These are phyloP conservation scores for Clarias magur DNA, from an alignment of 2,113 vertebrate genomes.

Conservation along the genomic window DNA sequence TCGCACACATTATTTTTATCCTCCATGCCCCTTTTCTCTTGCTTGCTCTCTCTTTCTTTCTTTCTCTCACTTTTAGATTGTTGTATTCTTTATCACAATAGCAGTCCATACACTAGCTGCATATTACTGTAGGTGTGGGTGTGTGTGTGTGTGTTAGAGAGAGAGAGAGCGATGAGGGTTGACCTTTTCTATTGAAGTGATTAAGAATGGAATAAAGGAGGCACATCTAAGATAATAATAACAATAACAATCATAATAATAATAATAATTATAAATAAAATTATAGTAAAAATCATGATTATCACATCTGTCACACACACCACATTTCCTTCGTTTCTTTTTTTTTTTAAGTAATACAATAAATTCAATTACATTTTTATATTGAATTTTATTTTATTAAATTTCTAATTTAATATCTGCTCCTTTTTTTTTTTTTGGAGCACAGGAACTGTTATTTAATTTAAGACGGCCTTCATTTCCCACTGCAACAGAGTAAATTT, in stretches of 20 bases:
- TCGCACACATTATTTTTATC: conserved; percentile 1
- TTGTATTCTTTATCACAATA: conserved; percentile 29
- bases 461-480: conserved; percentile 19
- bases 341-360: not conserved
- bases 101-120: conserved; percentile 22
- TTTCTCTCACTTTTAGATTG: not conserved
- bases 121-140: conserved; percentile 20
- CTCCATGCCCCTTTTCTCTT: not conserved
- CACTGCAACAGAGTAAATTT: conserved; percentile 36
- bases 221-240: conserved; percentile 17
- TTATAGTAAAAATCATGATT: no score
- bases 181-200: conserved; percentile 46
- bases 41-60: not conserved
- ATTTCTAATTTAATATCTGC: conserved; percentile 14
- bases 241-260: not conserved
- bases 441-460: conserved; percentile 14
- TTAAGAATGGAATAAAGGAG: conserved; percentile 35
- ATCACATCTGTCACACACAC: no score
- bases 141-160: conserved; percentile 33
- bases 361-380: conserved; percentile 9
- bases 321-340: not conserved
- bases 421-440: not conserved
- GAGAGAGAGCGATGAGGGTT: not conserved
- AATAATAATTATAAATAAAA: not conserved
- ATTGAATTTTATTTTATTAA: conserved; percentile 14